Percentiles rank a stretch among this genome's conserved stretches.
These are phyloP conservation scores for Phytoseiulus persimilis DNA, from an alignment of 2,888 invertebrate species.

Conservation along the genomic window DNA sequence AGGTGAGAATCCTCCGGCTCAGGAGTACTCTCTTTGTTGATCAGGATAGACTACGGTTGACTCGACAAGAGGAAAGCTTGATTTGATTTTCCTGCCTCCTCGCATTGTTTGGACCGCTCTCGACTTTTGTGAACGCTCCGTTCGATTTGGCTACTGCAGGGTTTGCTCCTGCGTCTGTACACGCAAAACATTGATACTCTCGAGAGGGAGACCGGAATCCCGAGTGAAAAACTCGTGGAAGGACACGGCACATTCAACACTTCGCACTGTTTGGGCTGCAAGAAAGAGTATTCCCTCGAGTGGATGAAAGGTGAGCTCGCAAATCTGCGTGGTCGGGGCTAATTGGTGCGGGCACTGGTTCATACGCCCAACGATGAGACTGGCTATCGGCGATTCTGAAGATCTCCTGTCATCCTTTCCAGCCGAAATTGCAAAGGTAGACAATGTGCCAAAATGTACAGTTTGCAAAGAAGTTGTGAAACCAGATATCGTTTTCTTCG, in stretches of 20 bases:
- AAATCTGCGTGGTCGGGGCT: neutral
- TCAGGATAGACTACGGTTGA: no score
- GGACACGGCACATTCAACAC: conserved; percentile 89
- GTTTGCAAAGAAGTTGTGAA: conserved; percentile 58
- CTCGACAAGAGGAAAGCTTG: no score
- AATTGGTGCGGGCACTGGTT: no score
- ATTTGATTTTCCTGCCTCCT: no score
- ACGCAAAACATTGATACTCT: conserved; percentile 87
- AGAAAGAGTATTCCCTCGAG: conserved; percentile 62
- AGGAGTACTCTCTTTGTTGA: neutral
- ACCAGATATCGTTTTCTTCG: conserved; percentile 84
- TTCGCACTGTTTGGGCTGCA: conserved; percentile 73
- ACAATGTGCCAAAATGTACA: conserved; percentile 67
- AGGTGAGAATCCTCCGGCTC: conserved; percentile 49
- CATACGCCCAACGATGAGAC: no score
- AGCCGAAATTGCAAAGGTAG: conserved; percentile 63
- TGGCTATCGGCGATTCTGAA: no score
- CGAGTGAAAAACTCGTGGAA: conserved; percentile 75
- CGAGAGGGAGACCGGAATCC: conserved; percentile 74
- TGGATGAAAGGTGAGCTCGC: conserved; percentile 69
- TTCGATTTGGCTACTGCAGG: conserved; percentile 49
- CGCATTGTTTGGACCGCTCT: no score
- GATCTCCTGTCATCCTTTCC: no score
- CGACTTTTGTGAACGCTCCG: no score
- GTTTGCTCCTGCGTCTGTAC: conserved; percentile 54